These are phyloP conservation scores for Lasioglossum albipes DNA, from an alignment of 1,140 invertebrate species.

Conservation along the genomic window DNA sequence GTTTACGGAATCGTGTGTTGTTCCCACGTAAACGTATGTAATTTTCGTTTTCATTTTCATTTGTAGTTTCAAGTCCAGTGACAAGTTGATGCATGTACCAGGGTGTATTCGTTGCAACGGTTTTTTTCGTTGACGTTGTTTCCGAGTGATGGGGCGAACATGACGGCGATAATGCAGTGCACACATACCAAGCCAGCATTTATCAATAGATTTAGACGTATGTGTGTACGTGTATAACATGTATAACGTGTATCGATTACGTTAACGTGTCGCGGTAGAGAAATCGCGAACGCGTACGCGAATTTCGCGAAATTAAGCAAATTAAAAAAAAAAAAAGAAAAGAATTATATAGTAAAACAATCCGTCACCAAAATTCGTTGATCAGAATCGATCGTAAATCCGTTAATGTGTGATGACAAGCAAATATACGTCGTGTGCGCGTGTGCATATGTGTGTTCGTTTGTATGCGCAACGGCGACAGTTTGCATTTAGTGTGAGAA, in stretches of 20 bases:
- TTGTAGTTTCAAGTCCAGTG: constrained; percentile 41
- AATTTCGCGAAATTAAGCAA: background rate
- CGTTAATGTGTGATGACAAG: background rate
- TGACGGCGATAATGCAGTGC: constrained; percentile 73
- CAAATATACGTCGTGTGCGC: background rate
- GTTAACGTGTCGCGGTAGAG: constrained; percentile 7
- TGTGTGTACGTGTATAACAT: constrained; percentile 43
- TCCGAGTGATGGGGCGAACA: constrained; percentile 60
- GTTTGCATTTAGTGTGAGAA: constrained; percentile 17
- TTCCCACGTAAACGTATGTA: constrained; percentile 24
- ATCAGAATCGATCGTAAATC: constrained; percentile 53
- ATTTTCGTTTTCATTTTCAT: constrained; percentile 38
- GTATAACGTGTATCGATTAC: constrained; percentile 13
- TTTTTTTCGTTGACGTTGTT: constrained; percentile 53
- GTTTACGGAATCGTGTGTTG: constrained; percentile 18
- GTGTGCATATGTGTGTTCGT: constrained; percentile 40
- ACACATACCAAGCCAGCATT: constrained; percentile 74
- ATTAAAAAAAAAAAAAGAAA: background rate
- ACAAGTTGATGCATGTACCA: constrained; percentile 67
- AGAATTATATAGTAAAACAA: background rate
- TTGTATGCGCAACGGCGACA: background rate
- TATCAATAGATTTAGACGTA: constrained; percentile 58
- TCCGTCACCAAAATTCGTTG: constrained; percentile 68
- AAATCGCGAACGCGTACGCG: constrained; percentile 9
- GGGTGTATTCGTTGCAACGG: constrained; percentile 55